Conservation (phyloP, 1,140 invertebrate species). For the Leptinotarsa undecemlineata region DNA sequence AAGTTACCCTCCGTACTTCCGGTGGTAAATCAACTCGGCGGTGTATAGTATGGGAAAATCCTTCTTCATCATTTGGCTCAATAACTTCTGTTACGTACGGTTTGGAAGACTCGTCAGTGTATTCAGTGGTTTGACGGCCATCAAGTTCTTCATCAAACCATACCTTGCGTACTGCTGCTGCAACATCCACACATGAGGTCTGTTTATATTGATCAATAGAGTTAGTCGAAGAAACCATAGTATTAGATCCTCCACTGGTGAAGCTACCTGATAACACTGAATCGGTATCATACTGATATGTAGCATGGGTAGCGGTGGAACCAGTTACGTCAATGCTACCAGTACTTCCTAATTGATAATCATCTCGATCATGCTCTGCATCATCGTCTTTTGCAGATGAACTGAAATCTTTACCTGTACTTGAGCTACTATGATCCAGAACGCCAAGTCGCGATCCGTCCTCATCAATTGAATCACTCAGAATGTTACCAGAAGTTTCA, state of each 20-base stretch:
- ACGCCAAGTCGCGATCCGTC: slow-evolving; percentile 54
- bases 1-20: slow-evolving; percentile 61
- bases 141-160: slow-evolving; percentile 54
- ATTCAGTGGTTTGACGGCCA: slow-evolving; percentile 42
- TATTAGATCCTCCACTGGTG: slow-evolving; percentile 75
- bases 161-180: slow-evolving; percentile 52
- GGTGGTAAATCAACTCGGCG: slow-evolving; percentile 59
- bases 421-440: slow-evolving; percentile 57
- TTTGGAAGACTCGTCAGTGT: slow-evolving; percentile 50
- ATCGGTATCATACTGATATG: slow-evolving; percentile 81
- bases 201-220: slow-evolving; percentile 60
- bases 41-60: slow-evolving; percentile 57
- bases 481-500: slow-evolving; percentile 40
- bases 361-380: slow-evolving; percentile 54
- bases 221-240: slow-evolving; percentile 73
- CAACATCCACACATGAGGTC: slow-evolving; percentile 46
- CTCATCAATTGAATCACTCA: slow-evolving; percentile 60
- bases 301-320: slow-evolving; percentile 78
- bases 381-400: slow-evolving; percentile 56
- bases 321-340: slow-evolving; percentile 72
- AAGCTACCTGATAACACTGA: slow-evolving; percentile 81
- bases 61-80: slow-evolving; percentile 53
- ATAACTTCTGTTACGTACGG: slow-evolving; percentile 59
- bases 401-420: slow-evolving; percentile 57
- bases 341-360: slow-evolving; percentile 68